Conservation (phyloP, 2,113 vertebrate genomes). For the Speoplatyrhinus poulsoni region DNA sequence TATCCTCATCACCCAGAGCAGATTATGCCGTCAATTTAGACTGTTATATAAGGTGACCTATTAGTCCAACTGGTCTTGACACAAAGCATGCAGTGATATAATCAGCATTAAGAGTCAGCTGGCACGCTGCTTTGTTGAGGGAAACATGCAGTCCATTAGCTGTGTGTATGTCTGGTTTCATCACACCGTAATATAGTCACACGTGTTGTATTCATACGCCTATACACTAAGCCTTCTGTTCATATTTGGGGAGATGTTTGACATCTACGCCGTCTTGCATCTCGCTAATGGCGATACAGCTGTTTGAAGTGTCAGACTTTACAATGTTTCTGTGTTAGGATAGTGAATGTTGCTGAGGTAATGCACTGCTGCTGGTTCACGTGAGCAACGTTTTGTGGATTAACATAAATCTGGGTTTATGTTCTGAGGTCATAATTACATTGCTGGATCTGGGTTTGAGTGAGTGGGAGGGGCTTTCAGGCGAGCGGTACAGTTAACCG, state of each 20-base stretch:
- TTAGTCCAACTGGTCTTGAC: conserved; percentile 52
- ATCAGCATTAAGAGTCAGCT: conserved; percentile 49
- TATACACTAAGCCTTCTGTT: not conserved
- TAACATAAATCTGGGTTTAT: conserved; percentile 66
- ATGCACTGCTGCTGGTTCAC: conserved; percentile 48
- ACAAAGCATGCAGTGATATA: conserved; percentile 61
- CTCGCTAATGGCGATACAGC: not conserved
- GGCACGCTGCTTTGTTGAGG: conserved; percentile 26
- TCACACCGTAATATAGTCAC: not conserved
- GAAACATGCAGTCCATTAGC: conserved; percentile 42
- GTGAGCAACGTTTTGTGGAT: conserved; percentile 60
- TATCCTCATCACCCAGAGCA: conserved; percentile 33
- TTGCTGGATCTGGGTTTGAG: conserved; percentile 50
- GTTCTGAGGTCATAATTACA: conserved; percentile 60
- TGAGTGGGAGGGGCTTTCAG: conserved; percentile 29
- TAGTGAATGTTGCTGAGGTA: conserved; percentile 43
- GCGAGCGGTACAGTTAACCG: conserved; percentile 51
- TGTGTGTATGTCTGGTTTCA: conserved; percentile 3
- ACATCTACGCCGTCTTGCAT: not conserved
- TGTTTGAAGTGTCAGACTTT: not conserved
- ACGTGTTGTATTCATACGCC: not conserved
- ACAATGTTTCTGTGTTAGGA: conserved; percentile 13
- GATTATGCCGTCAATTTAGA: conserved; percentile 61
- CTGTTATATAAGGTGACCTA: conserved; percentile 61
- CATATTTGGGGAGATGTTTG: not conserved